Base-by-base conservation (phyloP, 2,888 invertebrate genomes). In the Serrognathus titanus region DNA sequence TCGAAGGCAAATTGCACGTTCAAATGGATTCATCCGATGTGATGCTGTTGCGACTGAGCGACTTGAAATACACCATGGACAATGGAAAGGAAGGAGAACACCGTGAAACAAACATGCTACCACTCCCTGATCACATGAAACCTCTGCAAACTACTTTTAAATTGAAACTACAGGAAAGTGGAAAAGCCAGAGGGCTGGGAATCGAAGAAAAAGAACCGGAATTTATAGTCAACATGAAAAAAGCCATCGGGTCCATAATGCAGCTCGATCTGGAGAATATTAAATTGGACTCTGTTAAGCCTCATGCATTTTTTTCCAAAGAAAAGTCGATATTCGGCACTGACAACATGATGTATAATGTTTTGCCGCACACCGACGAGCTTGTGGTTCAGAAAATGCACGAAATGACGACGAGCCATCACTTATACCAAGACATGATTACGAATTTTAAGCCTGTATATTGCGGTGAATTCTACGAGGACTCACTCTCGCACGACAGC, bases 171-270 rank as follows among this genome's bases (percentile, higher is more conserved):
- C 66, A 68, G 55, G 55, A 58, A 5, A 47, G 59, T 50, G 71
- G 71, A 16, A 59, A 73, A 68, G 65, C 74, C 9, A 55, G 68
- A 55, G 74, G 73, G 7, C 64, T 78, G 1, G 68, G 69, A 37
- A 63, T 74, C 1, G 63, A 66, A 8, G 57, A 67, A 11, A 54
- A 64, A 3, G 78, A 79, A 53, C 63, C 68, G 12, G 67, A 66
- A 51, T 79, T 74, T 72, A 71, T 76, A 1, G 65, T 66, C 38
- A 79, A 80, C 56, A 73, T 80, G 47, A 80, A 80, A 59, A 71
- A 74, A 52, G 75, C 75, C 2, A 70, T 80, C 13, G 77, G 73
- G 1, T 71, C 75, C n/a, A 69, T 77, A 62, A 59, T 80, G 38
- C 78, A 79, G 59, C 40, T 80, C 48, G 76, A 79, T 43, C 57